Percentiles rank a stretch among this genome's conserved stretches.
Conservation (phyloP, 2,113 vertebrate genomes). For the Chloroceryle aenea region DNA sequence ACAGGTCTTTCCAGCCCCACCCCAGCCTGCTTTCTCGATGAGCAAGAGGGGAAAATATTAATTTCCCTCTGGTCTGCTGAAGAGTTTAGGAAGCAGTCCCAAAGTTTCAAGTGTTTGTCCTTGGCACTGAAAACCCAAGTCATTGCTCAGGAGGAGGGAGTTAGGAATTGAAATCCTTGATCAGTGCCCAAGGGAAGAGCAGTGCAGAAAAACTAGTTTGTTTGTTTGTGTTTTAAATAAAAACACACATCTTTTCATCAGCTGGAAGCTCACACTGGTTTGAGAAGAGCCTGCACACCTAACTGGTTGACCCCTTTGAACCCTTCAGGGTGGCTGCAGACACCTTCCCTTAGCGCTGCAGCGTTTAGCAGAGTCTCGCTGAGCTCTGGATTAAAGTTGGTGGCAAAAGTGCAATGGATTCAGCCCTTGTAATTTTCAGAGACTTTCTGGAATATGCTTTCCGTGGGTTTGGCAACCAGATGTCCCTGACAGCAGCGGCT, state of each 20-base stretch:
- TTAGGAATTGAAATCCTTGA: not conserved
- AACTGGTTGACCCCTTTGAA: not conserved
- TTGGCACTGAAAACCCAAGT: not conserved
- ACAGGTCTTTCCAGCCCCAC: not conserved
- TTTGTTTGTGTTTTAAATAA: too few relatives aligned
- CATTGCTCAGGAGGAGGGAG: not conserved
- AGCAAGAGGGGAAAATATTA: slow-evolving; percentile 8
- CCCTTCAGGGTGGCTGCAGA: not conserved
- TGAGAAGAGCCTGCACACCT: not conserved
- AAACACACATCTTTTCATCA: too few relatives aligned
- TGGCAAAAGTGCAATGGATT: not conserved
- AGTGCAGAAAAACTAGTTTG: too few relatives aligned
- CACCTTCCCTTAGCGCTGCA: not conserved
- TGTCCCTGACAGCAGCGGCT: not conserved
- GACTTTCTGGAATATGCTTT: not conserved
- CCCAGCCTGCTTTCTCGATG: not conserved
- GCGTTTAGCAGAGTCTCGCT: not conserved
- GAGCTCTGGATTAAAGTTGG: not conserved
- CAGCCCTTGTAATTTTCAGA: not conserved
- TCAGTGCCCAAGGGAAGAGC: not conserved
- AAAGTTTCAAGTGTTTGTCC: not conserved
- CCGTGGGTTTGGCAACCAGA: not conserved
- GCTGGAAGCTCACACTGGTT: not conserved
- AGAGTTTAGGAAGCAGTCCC: not conserved
- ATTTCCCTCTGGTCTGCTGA: not conserved